Conservation (phyloP, 2,888 invertebrate species). For the Vanessa cardui region DNA sequence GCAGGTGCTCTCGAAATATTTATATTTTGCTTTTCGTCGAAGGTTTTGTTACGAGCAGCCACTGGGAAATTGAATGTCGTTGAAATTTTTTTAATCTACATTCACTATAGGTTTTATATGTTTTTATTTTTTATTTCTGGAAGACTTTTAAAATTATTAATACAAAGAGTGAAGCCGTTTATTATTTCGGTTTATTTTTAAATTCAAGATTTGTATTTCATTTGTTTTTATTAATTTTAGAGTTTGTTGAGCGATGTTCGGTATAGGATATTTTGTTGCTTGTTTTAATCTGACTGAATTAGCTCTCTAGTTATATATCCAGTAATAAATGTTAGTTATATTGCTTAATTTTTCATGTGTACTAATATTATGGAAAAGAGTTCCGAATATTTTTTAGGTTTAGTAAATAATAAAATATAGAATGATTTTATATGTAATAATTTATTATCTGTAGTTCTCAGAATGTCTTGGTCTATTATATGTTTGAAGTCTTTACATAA, state of each 20-base stretch:
- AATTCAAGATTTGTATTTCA: neutral
- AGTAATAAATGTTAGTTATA: too few species aligned
- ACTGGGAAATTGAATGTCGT: conserved; percentile 32
- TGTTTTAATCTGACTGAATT: neutral
- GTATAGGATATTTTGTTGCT: neutral
- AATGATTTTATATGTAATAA: too few species aligned
- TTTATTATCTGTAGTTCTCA: too few species aligned
- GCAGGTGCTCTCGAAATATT: conserved; percentile 36
- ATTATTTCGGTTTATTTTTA: conserved; percentile 7
- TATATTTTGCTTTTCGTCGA: conserved; percentile 36
- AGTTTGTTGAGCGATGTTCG: neutral
- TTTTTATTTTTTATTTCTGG: neutral
- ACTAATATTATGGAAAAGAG: too few species aligned
- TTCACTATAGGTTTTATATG: conserved; percentile 11
- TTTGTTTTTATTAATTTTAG: neutral
- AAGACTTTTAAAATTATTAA: conserved; percentile 10
- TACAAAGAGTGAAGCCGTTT: neutral
- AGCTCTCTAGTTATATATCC: too few species aligned
- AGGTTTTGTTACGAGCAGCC: conserved; percentile 33
- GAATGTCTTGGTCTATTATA: too few species aligned
- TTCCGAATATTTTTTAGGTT: too few species aligned
- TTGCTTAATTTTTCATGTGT: too few species aligned
- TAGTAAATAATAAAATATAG: too few species aligned
- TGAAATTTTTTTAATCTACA: conserved; percentile 12
- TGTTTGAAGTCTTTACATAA: too few species aligned